Conservation (phyloP, 2,113 vertebrate species). For the Hippocampus barbouri region DNA sequence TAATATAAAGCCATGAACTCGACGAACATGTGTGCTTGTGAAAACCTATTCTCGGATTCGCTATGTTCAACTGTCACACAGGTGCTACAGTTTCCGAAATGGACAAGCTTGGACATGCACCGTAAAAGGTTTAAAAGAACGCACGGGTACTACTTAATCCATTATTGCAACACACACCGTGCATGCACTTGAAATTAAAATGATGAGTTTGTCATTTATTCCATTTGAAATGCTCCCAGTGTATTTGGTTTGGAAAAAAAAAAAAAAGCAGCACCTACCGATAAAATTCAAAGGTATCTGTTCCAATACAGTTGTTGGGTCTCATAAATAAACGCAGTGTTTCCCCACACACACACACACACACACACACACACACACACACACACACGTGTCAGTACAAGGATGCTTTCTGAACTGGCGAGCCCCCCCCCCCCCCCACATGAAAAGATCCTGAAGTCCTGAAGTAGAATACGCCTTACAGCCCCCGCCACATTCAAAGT, state of each 20-base stretch:
- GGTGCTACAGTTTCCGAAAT: slow-evolving; percentile 12
- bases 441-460: slow-evolving; percentile 13
- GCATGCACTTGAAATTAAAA: not conserved
- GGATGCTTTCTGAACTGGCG: slow-evolving; percentile 12
- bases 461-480: not conserved
- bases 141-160: slow-evolving; percentile 5
- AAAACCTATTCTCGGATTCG: not conserved
- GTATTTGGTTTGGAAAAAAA: not conserved
- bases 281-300: slow-evolving; percentile 37
- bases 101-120: slow-evolving; percentile 40
- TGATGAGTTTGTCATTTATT: not conserved
- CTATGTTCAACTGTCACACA: not conserved
- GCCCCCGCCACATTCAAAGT: slow-evolving; percentile 4
- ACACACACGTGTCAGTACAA: not conserved
- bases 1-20: not conserved
- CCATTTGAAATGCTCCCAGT: slow-evolving; percentile 3
- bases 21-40: slow-evolving; percentile 8
- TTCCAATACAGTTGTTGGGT: slow-evolving; percentile 43
- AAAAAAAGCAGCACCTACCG: slow-evolving; percentile 15
- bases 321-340: not conserved
- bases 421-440: not conserved
- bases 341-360: too few species aligned
- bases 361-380: too few species aligned
- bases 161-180: slow-evolving; percentile 1
- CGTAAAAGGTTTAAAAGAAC: slow-evolving; percentile 15